phyloP scores from a whole-genome alignment of 1,140 invertebrate genomes.

The Episyrphus balteatus region DNA sequence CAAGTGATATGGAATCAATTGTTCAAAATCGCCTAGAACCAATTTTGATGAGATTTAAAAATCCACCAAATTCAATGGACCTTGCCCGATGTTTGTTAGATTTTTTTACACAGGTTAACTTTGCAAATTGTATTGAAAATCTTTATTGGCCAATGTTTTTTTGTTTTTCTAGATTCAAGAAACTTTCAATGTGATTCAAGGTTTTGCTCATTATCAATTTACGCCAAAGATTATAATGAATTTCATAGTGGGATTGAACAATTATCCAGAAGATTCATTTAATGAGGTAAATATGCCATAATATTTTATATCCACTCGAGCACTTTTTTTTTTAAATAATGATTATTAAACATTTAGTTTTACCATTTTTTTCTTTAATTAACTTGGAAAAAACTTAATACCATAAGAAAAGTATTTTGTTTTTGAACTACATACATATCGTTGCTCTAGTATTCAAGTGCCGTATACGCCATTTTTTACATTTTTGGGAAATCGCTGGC shows the following conservation, averaged over 20 bases:
- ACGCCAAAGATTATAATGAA: conserved; percentile 34
- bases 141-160: neutral
- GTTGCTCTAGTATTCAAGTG: no score
- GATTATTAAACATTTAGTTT: no score
- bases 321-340: neutral
- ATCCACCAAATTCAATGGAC: conserved; percentile 20
- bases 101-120: conserved; percentile 26
- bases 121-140: neutral
- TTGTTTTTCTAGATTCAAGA: conserved; percentile 5
- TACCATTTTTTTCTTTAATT: no score
- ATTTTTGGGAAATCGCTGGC: no score
- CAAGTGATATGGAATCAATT: conserved; percentile 28
- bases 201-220: conserved; percentile 30
- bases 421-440: no score
- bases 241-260: conserved; percentile 20
- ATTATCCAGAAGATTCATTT: conserved; percentile 27
- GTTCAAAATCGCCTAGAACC: conserved; percentile 29
- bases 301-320: conserved; percentile 1
- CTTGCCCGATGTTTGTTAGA: conserved; percentile 29
- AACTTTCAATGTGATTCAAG: conserved; percentile 7
- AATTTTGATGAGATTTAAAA: conserved; percentile 20
- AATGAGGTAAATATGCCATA: conserved; percentile 18
- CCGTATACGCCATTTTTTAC: no score
- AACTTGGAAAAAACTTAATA: no score
- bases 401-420: no score